phyloP scores from a whole-genome alignment of 1,140 invertebrate genomes.

The Mylabris phalerata region DNA sequence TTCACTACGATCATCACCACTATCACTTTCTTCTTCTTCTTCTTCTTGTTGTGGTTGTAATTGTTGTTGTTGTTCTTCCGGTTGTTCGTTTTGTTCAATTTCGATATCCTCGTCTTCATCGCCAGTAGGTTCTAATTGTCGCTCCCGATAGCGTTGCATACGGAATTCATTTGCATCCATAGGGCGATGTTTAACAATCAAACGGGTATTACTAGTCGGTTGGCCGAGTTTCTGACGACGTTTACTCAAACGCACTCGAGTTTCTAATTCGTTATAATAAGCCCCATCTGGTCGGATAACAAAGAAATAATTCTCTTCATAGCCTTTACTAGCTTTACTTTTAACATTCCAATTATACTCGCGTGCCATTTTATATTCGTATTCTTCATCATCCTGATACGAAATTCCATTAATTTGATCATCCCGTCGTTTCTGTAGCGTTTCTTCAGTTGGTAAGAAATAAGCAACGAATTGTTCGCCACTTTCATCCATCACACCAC shows the following conservation, averaged over 20 bases:
- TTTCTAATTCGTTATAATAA: conserved; percentile 97
- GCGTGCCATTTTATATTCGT: conserved; percentile 91
- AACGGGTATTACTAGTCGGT: conserved; percentile 69
- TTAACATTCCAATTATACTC: conserved; percentile 99
- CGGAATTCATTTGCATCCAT: conserved; percentile 80
- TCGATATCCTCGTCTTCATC: conserved; percentile 69
- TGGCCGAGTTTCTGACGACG: conserved; percentile 70
- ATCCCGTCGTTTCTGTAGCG: conserved; percentile 75
- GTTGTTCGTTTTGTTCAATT: conserved; percentile 50
- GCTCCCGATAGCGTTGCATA: conserved; percentile 79
- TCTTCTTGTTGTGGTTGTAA: conserved; percentile 28
- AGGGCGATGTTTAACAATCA: conserved; percentile 85
- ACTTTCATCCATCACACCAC: conserved; percentile 95
- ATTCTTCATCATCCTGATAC: conserved; percentile 87
- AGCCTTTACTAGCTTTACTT: conserved; percentile 94
- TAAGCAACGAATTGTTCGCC: conserved; percentile 99
- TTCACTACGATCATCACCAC: conserved; percentile 40
- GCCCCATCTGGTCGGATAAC: conserved; percentile 85
- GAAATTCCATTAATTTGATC: conserved; percentile 73
- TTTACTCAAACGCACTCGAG: conserved; percentile 86
- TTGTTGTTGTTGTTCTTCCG: conserved; percentile 47
- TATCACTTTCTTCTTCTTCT: conserved; percentile 43
- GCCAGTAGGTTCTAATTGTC: conserved; percentile 74
- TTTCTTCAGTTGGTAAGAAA: conserved; percentile 91
- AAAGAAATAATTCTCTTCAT: conserved; percentile 98